phyloP scores from a whole-genome alignment of 2,888 invertebrate genomes.

The Merodon equestris region DNA sequence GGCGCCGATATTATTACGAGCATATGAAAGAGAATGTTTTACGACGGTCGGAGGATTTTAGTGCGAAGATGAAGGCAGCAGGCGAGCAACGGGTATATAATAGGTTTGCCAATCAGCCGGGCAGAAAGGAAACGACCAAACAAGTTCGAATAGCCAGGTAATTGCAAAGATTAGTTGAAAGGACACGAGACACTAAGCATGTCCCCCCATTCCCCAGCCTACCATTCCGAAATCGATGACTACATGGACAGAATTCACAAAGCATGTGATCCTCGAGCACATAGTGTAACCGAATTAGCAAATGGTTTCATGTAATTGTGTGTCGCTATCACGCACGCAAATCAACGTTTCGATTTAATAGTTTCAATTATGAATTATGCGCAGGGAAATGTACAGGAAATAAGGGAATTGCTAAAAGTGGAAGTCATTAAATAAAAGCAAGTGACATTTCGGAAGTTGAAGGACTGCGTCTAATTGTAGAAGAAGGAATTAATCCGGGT shows the following conservation, averaged over 20 bases:
- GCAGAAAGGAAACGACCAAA: no score
- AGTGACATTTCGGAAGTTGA: slow-evolving; percentile 42
- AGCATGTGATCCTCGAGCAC: no score
- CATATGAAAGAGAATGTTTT: slow-evolving; percentile 26
- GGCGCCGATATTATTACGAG: slow-evolving; percentile 39
- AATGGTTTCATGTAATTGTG: slow-evolving; percentile 66
- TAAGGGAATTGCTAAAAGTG: slow-evolving; percentile 29
- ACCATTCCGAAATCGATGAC: slow-evolving; percentile 1
- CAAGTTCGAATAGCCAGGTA: slow-evolving; percentile 32
- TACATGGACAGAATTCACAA: slow-evolving; percentile 29
- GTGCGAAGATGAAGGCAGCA: slow-evolving; percentile 35
- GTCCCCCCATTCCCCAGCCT: background rate
- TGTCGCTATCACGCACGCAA: slow-evolving; percentile 57
- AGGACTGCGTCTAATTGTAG: background rate
- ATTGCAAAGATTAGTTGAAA: slow-evolving; percentile 48
- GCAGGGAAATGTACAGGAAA: slow-evolving; percentile 45
- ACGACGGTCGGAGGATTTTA: slow-evolving; percentile 42
- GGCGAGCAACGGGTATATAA: no score
- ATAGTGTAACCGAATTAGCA: slow-evolving; percentile 54
- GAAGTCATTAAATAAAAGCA: slow-evolving; percentile 60
- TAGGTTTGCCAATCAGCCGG: slow-evolving; percentile 18
- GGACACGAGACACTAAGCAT: slow-evolving; percentile 38
- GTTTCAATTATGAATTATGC: slow-evolving; percentile 68
- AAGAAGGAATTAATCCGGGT: slow-evolving; percentile 11
- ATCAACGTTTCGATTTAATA: slow-evolving; percentile 66